Conservation (phyloP, 2,888 invertebrate species). For the Gnatocerus cornutus region DNA sequence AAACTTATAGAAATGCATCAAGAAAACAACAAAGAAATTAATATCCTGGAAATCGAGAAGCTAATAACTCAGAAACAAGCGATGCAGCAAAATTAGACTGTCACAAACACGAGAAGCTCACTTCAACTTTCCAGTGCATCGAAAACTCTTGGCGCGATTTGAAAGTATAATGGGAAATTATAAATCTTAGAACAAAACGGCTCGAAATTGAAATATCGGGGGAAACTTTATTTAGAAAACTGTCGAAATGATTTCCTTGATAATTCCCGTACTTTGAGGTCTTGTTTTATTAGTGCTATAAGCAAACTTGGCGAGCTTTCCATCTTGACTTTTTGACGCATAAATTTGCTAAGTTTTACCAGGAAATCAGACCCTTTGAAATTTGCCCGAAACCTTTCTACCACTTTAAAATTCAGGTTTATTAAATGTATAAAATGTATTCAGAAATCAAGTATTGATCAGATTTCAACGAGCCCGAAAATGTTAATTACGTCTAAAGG, state of each 20-base stretch:
- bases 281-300: slow-evolving; percentile 29
- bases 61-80: neutral
- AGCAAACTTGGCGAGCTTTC: slow-evolving; percentile 31
- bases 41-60: neutral
- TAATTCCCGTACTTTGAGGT: slow-evolving; percentile 11
- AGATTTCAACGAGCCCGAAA: neutral
- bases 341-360: slow-evolving; percentile 32
- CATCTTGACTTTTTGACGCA: slow-evolving; percentile 21
- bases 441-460: slow-evolving; percentile 25
- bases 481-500: slow-evolving; percentile 5
- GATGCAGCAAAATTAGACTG: neutral
- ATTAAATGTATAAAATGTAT: slow-evolving; percentile 22
- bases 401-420: slow-evolving; percentile 9
- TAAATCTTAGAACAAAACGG: no score
- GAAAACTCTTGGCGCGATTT: neutral
- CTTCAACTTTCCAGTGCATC: neutral
- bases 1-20: neutral
- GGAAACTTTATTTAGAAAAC: no score
- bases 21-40: neutral
- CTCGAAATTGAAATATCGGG: no score
- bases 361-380: slow-evolving; percentile 26
- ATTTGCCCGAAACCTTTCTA: neutral
- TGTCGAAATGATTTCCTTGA: slow-evolving; percentile 24
- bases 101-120: neutral
- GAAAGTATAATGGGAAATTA: no score